These are phyloP conservation scores for human (Homo sapiens) DNA, from an alignment of 2,113 vertebrate genomes.

Conservation along the genomic window DNA sequence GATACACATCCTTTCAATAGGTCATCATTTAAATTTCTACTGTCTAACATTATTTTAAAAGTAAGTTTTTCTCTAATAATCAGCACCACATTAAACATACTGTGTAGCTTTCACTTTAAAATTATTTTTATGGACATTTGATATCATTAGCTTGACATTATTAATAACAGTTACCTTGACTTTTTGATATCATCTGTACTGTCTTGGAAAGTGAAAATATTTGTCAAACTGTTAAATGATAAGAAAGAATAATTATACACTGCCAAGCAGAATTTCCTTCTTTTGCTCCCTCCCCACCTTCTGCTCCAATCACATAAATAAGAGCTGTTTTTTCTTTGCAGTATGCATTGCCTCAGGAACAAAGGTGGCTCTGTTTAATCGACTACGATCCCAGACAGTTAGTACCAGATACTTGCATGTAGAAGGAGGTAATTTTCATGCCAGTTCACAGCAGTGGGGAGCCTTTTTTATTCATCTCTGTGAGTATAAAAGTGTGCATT, in stretches of 20 bases:
- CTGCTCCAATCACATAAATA: neutral
- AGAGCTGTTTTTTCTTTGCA: slow-evolving; percentile 80
- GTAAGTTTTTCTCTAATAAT: neutral
- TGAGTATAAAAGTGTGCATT: slow-evolving; percentile 83
- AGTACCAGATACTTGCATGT: slow-evolving; percentile 99
- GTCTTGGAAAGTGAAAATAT: neutral
- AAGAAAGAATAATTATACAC: neutral
- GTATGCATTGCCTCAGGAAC: slow-evolving; percentile 99
- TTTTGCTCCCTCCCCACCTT: neutral
- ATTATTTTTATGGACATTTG: neutral
- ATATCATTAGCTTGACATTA: neutral
- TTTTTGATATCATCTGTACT: neutral
- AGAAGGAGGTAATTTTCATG: slow-evolving; percentile 99
- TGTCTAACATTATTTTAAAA: neutral
- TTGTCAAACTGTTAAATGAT: neutral
- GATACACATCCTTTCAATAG: neutral
- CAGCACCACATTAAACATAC: neutral
- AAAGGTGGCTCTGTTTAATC: slow-evolving; percentile 99
- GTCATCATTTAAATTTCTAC: neutral
- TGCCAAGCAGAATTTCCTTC: neutral
- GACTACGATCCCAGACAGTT: slow-evolving; percentile 98
- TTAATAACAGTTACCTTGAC: neutral
- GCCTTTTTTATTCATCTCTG: slow-evolving; percentile 99
- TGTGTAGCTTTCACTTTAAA: neutral
- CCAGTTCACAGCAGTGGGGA: slow-evolving; percentile 99